phyloP scores from a whole-genome alignment of 2,113 vertebrate species.

The Saiga tatarica region DNA sequence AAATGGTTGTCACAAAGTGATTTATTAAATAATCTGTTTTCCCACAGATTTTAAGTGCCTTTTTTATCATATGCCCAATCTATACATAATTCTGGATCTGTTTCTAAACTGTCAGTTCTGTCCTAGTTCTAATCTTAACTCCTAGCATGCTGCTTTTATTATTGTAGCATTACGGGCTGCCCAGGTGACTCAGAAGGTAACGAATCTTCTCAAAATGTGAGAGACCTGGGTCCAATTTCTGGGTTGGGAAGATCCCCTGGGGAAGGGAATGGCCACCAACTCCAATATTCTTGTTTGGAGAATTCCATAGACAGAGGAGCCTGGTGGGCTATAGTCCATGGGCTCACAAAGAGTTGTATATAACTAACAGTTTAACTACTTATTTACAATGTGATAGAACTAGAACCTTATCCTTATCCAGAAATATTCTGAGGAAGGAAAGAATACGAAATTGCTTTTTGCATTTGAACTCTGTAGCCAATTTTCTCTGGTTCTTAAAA shows the following conservation, averaged over 20 bases:
- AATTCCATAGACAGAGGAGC: too few species aligned
- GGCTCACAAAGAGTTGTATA: too few species aligned
- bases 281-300: too few species aligned
- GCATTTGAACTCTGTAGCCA: not conserved
- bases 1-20: not conserved
- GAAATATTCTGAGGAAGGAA: not conserved
- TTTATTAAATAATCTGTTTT: not conserved
- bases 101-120: not conserved
- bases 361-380: not conserved
- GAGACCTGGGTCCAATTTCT: too few species aligned
- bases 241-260: too few species aligned
- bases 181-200: too few species aligned
- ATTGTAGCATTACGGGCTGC: not conserved
- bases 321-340: too few species aligned
- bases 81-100: not conserved
- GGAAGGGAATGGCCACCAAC: too few species aligned
- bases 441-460: not conserved
- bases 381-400: not conserved
- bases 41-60: not conserved
- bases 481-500: not conserved
- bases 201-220: too few species aligned
- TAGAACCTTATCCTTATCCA: not conserved
- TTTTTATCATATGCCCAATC: not conserved
- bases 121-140: not conserved
- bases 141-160: not conserved